A percentile compares a stretch with the other conserved stretches of the same genome.
phyloP scores from a whole-genome alignment of 1,140 invertebrate species.

The Brachystomella parvula region DNA sequence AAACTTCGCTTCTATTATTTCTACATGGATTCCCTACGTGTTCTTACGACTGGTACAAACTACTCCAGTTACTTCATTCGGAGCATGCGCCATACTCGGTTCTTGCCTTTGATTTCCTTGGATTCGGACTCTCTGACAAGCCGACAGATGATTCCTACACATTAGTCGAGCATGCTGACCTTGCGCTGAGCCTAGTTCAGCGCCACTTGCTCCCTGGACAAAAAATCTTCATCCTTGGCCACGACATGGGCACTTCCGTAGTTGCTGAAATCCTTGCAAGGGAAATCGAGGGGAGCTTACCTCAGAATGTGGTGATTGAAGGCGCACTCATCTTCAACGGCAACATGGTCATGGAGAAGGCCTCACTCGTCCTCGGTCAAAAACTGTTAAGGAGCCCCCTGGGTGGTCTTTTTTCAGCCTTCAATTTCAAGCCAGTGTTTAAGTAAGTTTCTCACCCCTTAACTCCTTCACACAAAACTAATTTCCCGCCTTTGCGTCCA shows the following conservation, averaged over 20 bases:
- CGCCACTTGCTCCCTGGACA: not conserved
- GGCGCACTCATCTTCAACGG: constrained; percentile 26
- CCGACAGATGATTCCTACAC: constrained; percentile 18
- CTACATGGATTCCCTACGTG: constrained; percentile 24
- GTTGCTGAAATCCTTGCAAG: constrained; percentile 21
- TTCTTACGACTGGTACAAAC: constrained; percentile 19
- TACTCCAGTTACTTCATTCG: constrained; percentile 3
- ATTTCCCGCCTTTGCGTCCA: no score
- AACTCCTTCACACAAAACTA: no score
- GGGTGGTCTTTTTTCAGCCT: constrained; percentile 12
- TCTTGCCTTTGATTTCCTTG: constrained; percentile 22
- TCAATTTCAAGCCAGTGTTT: not conserved
- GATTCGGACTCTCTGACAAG: constrained; percentile 24
- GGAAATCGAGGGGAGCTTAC: constrained; percentile 4
- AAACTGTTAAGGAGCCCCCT: constrained; percentile 14
- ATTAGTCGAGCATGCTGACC: constrained; percentile 22
- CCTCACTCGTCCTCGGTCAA: constrained; percentile 23
- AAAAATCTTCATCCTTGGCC: constrained; percentile 16
- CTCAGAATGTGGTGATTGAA: not conserved
- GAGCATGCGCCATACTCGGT: not conserved
- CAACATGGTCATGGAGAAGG: constrained; percentile 23
- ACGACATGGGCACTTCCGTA: constrained; percentile 26
- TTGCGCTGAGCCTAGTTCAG: constrained; percentile 13
- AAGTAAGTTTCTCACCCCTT: no score
- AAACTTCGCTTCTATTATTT: constrained; percentile 7